Evolutionary conservation across 2,888 invertebrate species (phyloP), one percentile per base, ranked within the genome.

Genomic region (Rapana venosa): DNA sequence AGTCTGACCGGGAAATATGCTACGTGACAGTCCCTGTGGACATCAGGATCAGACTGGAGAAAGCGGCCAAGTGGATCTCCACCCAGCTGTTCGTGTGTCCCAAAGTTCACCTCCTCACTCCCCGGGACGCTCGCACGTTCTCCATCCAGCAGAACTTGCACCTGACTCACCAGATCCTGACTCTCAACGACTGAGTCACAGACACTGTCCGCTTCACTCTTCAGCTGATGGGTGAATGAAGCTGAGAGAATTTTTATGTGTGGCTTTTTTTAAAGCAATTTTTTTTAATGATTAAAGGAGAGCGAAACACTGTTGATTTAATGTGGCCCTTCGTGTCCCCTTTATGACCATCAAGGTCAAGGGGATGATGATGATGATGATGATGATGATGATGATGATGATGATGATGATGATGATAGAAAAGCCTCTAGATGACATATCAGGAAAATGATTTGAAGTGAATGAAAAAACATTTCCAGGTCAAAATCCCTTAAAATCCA

Each of bases 41-140:
- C 66, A 86, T 86, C 66, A 61, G 86, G 32, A 35, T 66, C 66
- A 61, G 86, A n/a, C 86, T 86, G 66, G 66, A 66, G 86, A 86
- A 86, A 22, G 86, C 32, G 86, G 61, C 86, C 61, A 86, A 86
- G 35, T 86, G 86, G 86, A n/a, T 86, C 56, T 30, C 66, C 86
- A 61, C 61, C 61, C 86, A 86, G 86, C 0, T 86, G 61, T 86
- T 86, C 22, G 86, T 58, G 58, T 86, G 61, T 66, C 86, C 86
- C 0, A 6, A 15, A 0, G 86, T 86, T 35, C 86, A 86, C 22
- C 20, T 20, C 61, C 66, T 86, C 20, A 86, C 86, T 5, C 66
- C 86, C 22, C 13, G 11, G 22, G 86, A 86, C 13, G 86, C 86
- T 22, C 32, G 13, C 56, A 66, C 66, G 0, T 61, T 86, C 66